Evolutionary conservation across 2,888 invertebrate species (phyloP), one percentile per base, ranked within the genome.

Genomic region (Metalampra italica): DNA sequence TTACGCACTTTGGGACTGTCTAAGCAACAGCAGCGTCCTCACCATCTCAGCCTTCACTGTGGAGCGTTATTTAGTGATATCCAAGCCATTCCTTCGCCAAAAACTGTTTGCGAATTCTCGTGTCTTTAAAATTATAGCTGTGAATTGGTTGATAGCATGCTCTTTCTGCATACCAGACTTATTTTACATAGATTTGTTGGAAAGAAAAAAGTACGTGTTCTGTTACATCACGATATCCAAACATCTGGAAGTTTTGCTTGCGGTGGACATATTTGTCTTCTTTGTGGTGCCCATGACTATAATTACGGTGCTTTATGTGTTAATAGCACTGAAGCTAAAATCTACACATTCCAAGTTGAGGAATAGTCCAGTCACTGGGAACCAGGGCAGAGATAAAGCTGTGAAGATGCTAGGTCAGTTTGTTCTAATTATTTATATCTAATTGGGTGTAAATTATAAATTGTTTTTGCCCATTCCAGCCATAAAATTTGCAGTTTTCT

Each of bases 41-140:
- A 95, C 94, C 1, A 97, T 97, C 55, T 94, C 95, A 0, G 96
- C 96, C 0, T 96, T 97, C 75, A 97, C 95, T 0, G 91, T 96
- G 9, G 97, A 97, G 77, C 91, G 97, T 36, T 97, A 96, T 74
- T 91, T 96, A 11, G 96, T 96, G 5, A 94, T 96, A 45, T 94
- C 95, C 50, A 94, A 94, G 78, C 97, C 97, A 0, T 95, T 97
- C 68, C 81, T 93, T 12, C 91, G 94, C 0, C 95, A 96, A 73
- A 94, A 94, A 30, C 91, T 96, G 76, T 93, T 94, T 0, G 92
- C 94, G 50, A 90, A 95, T 45, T 93, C 94, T 36, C 91, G 97
- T 15, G 96, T 96, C 11, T 91, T 94, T 45, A 94, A 94, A 75
- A 93, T 95, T 54, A 85, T 92, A 2, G 71, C 87, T 0, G 69